Base-by-base conservation (phyloP, 2,113 vertebrate genomes). In the Cephalopholis sonnerati region DNA sequence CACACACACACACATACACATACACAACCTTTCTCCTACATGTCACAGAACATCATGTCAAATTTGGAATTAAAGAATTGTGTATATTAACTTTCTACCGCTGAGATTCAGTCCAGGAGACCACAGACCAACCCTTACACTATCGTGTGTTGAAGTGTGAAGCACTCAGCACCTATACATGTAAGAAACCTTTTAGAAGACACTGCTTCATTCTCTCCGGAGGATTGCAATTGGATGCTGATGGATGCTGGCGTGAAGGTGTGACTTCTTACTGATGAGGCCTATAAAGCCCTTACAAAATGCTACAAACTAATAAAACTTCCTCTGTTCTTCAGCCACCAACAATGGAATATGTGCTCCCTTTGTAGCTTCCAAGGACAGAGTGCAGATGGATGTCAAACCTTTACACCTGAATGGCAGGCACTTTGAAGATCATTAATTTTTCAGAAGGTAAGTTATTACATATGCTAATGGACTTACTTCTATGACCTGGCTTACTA, bases 1-100 rank as follows among this genome's bases (percentile, higher is more conserved):
- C 68, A 41, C 13, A 51, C 41, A 58, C 3, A 59, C n/a, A 27
- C 5, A 44, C n/a, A 44, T 4, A 3, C n/a, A 59, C 39, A 44
- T 0, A 20, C 39, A 29, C 25, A 83, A 24, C 3, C 6, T 66
- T 51, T 24, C n/a, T 44, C 53, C 62, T 61, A 53, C 50, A 72
- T 39, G 71, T 70, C 59, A 64, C 48, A 76, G 7, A 25, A 32
- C 79, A 82, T 59, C 17, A 18, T 24, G 32, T 55, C n/a, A 64
- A 22, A 65, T 44, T 54, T 11, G 39, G 16, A 48, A 61, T 12
- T 27, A 50, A 11, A 50, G 16, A 48, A 61, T 12, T 3, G 25
- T 74, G 27, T 7, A 48, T 50, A 22, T 61, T 22, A 46, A 65
- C n/a, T 10, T 48, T 27, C 36, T 71, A 16, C 15, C n/a, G 25